Evolutionary conservation across 2,888 invertebrate genomes (phyloP), one percentile per base, ranked within the genome.

Genomic region (Drosophila cracens): DNA sequence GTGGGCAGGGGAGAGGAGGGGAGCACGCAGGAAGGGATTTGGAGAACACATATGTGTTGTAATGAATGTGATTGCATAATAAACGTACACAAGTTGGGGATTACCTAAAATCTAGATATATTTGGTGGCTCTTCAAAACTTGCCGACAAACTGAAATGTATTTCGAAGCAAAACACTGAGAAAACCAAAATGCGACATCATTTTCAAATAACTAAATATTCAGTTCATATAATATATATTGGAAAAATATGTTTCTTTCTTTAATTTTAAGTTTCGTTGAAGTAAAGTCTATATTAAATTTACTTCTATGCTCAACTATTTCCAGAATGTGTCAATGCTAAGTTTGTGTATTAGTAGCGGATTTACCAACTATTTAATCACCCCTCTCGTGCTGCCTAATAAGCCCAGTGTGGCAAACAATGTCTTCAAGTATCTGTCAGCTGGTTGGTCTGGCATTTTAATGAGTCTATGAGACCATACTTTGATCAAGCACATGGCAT

Each of bases 401-500:
- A 58, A 34, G 43, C 38, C 38, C 11, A 60, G 60, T 49, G 10
- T 8, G n/a, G n/a, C 21, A 52, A 65, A 54, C 66, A 73, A 56
- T 59, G 51, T 49, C 46, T 69, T 62, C 51, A 63, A 71, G 36
- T 69, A 69, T 21, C 51, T 78, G 77, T 80, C 80, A 77, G 78
- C 78, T 70, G 59, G 56, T 56, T 21, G 31, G 53, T 66, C 36
- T 56, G 70, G 79, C 67, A 81, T 74, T 70, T 81, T 81, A 77
- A 81, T 81, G 64, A 81, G 66, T 33, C 61, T 36, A 38, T 54
- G 54, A 34, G 7, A 16, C 58, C 52, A 52, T 58, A 46, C 69
- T 57, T 68, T 72, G 75, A 61, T 59, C 67, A 64, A 52, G 69
- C 81, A 81, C 69, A 77, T 77, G 73, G 60, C 69, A 69, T 56